Percentiles rank a stretch among this genome's conserved stretches.
Conservation (phyloP, 2,113 vertebrate species). For the Hippolais icterina region DNA sequence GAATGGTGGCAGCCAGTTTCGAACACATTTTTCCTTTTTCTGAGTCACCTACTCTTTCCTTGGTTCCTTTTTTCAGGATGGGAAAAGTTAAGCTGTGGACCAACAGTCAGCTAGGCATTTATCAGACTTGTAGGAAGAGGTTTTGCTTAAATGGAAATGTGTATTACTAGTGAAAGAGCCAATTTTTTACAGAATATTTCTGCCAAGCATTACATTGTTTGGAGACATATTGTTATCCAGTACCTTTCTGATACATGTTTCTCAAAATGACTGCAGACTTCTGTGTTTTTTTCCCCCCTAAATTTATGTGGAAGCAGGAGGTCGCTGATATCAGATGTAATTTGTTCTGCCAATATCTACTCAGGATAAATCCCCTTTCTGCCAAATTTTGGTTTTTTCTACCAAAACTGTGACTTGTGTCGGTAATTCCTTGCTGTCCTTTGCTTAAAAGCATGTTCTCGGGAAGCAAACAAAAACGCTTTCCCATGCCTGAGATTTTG, state of each 20-base stretch:
- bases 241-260: not conserved
- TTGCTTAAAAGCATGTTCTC: not conserved
- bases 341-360: not conserved
- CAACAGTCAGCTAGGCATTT: not conserved
- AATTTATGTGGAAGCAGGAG: not conserved
- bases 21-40: not conserved
- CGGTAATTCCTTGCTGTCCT: not conserved
- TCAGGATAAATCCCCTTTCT: not conserved
- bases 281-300: fast-evolving
- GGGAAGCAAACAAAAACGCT: not conserved
- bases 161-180: not conserved
- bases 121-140: not conserved
- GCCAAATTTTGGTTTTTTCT: not conserved
- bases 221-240: not conserved
- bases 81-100: not conserved
- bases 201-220: not conserved
- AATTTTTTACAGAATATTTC: not conserved
- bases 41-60: not conserved
- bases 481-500: not conserved
- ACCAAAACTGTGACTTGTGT: not conserved
- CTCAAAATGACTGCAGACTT: not conserved
- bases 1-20: not conserved
- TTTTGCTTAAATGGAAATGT: not conserved
- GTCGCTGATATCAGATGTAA: not conserved
- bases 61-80: not conserved